Evolutionary conservation across 2,888 invertebrate species (phyloP).

Genomic region (Agonopterix alstromeriana): DNA sequence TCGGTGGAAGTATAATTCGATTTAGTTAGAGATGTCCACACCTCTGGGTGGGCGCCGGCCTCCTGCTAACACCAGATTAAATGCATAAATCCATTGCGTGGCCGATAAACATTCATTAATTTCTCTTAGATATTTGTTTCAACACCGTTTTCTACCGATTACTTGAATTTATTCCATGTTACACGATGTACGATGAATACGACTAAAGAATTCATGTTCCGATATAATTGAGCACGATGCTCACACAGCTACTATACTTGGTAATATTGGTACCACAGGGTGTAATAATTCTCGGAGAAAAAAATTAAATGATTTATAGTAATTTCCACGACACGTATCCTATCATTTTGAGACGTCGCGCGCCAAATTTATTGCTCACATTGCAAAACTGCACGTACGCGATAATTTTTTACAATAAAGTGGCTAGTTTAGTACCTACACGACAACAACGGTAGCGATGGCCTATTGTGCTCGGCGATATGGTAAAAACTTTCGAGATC

Average conservation of each 20-base stretch:
- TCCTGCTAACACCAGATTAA: slow-evolving; percentile 61
- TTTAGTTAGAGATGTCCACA: slow-evolving; percentile 55
- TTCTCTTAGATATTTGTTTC: slow-evolving; percentile 54
- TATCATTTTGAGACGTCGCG: slow-evolving; percentile 40
- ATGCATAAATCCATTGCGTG: slow-evolving; percentile 56
- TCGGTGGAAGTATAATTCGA: slow-evolving; percentile 55
- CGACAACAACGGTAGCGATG: slow-evolving; percentile 23
- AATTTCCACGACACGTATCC: slow-evolving; percentile 29
- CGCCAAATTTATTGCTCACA: slow-evolving; percentile 25
- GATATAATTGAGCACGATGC: neutral
- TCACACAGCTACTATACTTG: neutral
- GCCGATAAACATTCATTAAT: slow-evolving; percentile 62
- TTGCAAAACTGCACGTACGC: slow-evolving; percentile 14
- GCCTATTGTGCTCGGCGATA: slow-evolving; percentile 42
- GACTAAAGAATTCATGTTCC: neutral
- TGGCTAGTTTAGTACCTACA: slow-evolving; percentile 23
- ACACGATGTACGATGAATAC: slow-evolving; percentile 1
- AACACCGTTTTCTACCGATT: slow-evolving; percentile 48
- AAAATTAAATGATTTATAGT: slow-evolving; percentile 28
- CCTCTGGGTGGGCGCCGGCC: slow-evolving; percentile 69
- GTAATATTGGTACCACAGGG: slow-evolving; percentile 3
- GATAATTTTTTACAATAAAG: slow-evolving; percentile 34
- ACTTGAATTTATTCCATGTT: slow-evolving; percentile 37
- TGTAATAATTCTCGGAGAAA: slow-evolving; percentile 4
- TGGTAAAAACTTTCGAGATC: slow-evolving; percentile 43